These are phyloP conservation scores for Aurelia aurita DNA, from an alignment of 30 jellyfish, hydroid and myxozoan genomes.

Conservation along the genomic window DNA sequence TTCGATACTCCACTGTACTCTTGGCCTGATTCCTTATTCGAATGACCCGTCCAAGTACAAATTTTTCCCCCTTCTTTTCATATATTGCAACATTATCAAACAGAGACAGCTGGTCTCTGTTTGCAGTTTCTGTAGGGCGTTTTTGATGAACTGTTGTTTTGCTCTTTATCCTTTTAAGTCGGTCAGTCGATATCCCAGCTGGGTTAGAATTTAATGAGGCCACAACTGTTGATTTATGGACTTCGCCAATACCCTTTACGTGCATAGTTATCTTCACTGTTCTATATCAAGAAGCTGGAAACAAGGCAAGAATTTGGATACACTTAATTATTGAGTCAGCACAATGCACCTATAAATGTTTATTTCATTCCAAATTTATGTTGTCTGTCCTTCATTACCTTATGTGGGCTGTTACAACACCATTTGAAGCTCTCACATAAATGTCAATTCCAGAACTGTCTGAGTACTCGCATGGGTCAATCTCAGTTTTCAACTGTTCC, in stretches of 20 bases:
- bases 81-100: slow-evolving; percentile 37
- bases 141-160: neutral
- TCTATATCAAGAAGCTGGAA: no score
- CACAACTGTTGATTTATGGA: neutral
- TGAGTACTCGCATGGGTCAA: no score
- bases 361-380: no score
- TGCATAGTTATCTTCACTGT: neutral
- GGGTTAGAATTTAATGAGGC: neutral
- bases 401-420: no score
- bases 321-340: no score
- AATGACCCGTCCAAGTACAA: slow-evolving; percentile 9
- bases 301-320: no score
- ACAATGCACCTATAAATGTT: no score
- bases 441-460: no score
- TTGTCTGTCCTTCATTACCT: no score
- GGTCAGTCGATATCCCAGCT: slow-evolving; percentile 26
- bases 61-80: slow-evolving; percentile 6
- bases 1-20: slow-evolving; percentile 18
- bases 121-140: neutral
- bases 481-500: no score
- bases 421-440: no score
- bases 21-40: slow-evolving; percentile 18
- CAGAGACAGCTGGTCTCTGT: slow-evolving; percentile 17
- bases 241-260: no score
- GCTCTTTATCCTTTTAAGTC: slow-evolving; percentile 4